Percentiles rank a stretch among this genome's conserved stretches.
Evolutionary conservation across 1,140 invertebrate species (phyloP).

Genomic region (Macrocentrus cingulum): DNA sequence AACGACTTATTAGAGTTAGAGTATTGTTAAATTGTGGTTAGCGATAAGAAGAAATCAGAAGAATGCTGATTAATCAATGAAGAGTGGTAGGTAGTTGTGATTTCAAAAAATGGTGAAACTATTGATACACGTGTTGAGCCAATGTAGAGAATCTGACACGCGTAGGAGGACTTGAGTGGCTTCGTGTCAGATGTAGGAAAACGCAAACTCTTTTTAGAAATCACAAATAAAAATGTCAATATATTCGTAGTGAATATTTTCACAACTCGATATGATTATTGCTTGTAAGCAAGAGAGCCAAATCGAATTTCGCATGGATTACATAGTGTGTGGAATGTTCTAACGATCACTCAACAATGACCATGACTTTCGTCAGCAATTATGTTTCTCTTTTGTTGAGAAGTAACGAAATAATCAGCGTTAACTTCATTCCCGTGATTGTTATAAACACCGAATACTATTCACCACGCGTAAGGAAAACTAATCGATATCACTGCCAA

Average conservation of each 20-base stretch:
- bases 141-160: background rate
- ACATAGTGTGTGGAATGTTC: conserved; percentile 7
- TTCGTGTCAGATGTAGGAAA: conserved; percentile 31
- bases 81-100: too few species aligned
- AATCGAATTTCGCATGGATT: background rate
- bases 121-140: conserved; percentile 1
- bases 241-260: background rate
- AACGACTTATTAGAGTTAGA: too few species aligned
- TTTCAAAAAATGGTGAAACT: background rate
- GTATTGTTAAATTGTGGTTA: too few species aligned
- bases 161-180: background rate
- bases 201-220: conserved; percentile 18
- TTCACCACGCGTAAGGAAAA: too few species aligned
- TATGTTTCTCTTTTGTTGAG: conserved; percentile 23
- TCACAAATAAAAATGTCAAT: background rate
- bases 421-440: background rate
- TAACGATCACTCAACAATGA: conserved; percentile 22
- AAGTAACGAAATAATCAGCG: background rate
- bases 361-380: conserved; percentile 38
- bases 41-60: too few species aligned
- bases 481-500: too few species aligned
- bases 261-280: background rate
- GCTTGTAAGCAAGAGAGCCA: background rate
- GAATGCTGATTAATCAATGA: too few species aligned
- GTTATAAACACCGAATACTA: too few species aligned